phyloP scores from a whole-genome alignment of 2,888 invertebrate genomes.

The Cloeon dipterum region DNA sequence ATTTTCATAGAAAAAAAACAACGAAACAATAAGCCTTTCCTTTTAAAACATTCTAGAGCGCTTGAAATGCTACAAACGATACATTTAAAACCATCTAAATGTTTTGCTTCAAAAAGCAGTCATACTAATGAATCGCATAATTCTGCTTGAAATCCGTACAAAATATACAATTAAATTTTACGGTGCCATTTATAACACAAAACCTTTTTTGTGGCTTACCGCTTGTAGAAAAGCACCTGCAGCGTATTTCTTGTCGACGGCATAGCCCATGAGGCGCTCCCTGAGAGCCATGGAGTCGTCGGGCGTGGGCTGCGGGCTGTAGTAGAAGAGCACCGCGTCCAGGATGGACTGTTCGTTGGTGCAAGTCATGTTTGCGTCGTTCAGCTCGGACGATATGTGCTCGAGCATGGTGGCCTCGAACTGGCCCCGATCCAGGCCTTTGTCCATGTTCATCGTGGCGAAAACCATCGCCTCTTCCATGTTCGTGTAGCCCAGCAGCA shows the following conservation, averaged over 20 bases:
- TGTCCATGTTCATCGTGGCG: constrained; percentile 27
- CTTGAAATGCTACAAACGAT: no score
- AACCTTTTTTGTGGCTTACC: no score
- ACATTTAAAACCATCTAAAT: no score
- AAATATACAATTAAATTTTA: no score
- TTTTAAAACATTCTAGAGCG: no score
- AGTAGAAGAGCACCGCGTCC: constrained; percentile 54
- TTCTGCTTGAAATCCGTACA: no score
- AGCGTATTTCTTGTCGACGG: constrained; percentile 51
- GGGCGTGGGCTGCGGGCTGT: constrained; percentile 39
- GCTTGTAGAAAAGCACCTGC: constrained; percentile 47
- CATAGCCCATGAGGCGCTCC: constrained; percentile 42
- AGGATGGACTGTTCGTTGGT: constrained; percentile 18
- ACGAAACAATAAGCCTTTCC: no score
- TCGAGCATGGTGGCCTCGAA: constrained; percentile 39
- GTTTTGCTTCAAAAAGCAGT: no score
- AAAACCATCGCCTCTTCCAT: constrained; percentile 52
- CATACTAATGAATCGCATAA: no score
- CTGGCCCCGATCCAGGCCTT: constrained; percentile 31
- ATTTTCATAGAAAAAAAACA: no score
- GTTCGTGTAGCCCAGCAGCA: constrained; percentile 48
- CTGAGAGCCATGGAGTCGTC: constrained; percentile 34
- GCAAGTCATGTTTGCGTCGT: constrained; percentile 27
- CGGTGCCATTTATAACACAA: no score
- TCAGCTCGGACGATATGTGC: constrained; percentile 33